Conservation (phyloP, 2,888 invertebrate genomes). For the Miltochrista miniata region DNA sequence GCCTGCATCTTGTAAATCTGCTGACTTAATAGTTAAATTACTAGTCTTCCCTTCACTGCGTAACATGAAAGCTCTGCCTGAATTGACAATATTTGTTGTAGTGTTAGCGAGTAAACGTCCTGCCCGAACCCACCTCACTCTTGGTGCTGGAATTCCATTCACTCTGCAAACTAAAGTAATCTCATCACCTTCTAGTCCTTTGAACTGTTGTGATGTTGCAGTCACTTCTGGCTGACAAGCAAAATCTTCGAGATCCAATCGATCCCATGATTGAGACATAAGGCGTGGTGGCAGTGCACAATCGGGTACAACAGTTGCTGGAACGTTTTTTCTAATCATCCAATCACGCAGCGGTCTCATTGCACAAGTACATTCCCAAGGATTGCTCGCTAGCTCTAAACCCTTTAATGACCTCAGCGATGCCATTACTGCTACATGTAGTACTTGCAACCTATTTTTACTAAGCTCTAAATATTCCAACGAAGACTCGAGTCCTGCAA, state of each 20-base stretch:
- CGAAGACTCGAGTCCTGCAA: conserved; percentile 88
- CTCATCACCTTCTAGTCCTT: conserved; percentile 88
- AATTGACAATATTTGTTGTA: conserved; percentile 64
- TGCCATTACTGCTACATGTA: conserved; percentile 87
- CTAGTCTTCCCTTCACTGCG: conserved; percentile 87
- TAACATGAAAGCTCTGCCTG: conserved; percentile 86
- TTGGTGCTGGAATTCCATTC: conserved; percentile 88
- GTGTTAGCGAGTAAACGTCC: conserved; percentile 88
- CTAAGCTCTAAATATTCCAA: conserved; percentile 91
- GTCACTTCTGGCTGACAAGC: conserved; percentile 90
- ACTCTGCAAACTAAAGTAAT: conserved; percentile 89
- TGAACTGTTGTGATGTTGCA: conserved; percentile 83
- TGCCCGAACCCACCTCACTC: conserved; percentile 88
- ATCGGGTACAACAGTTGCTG: conserved; percentile 86
- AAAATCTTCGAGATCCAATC: conserved; percentile 90
- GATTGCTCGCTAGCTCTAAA: conserved; percentile 90
- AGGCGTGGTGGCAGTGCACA: conserved; percentile 87
- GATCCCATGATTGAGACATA: conserved; percentile 88
- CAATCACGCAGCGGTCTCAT: conserved; percentile 89
- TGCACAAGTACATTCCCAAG: conserved; percentile 92
- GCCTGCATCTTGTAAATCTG: conserved; percentile 90
- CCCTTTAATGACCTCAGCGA: conserved; percentile 88
- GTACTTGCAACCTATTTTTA: conserved; percentile 87
- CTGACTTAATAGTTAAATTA: conserved; percentile 88
- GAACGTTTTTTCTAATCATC: conserved; percentile 91